Base-by-base conservation (phyloP, 1,140 invertebrate species). In the Dermatophagoides farinae region DNA sequence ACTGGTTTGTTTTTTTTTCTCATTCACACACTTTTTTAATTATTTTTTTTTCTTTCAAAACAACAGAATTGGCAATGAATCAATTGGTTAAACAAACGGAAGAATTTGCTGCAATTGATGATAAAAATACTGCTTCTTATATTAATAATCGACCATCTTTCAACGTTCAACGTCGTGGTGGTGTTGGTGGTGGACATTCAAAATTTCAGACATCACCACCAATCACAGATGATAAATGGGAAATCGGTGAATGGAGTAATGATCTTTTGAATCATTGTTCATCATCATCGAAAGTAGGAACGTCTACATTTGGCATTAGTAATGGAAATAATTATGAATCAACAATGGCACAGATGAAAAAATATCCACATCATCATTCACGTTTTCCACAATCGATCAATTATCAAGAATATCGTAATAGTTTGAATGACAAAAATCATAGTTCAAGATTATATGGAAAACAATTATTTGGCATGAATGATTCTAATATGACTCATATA, bases 191-290 rank as follows among this genome's bases (percentile, higher is more conserved):
- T 47, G 46, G 46, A 18, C 22, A 47, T 20, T 47, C 46, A 23
- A 18, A 47, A 47, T 18, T 18, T 47, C 46, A 47, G n/a, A 23
- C 46, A 18, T 4, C 46, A 4, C 9, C 46, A 23, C 46, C 46
- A 47, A 23, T 18, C 46, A 55, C 14, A 14, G 53, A 55, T 18
- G 53, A 55, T 44, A 55, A 55, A 44, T 55, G 53, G 53, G 53
- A 55, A 44, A 55, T 55, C 25, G 53, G 53, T 20, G 53, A 55
- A 44, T 55, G 53, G 53, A 55, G 53, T 44, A 55, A 55, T 55
- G 53, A 55, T n/a, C 38, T 55, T 12, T 4, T 23, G 23, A 38
- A 55, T 4, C 31, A 8, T 31, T 31, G 31, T 31, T 31, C 31
- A 31, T 8, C 31, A 31, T 31, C 31, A 20, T 18, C 46, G 18